Conservation (phyloP, 2,888 invertebrate species). For the Cactoblastis cactorum region DNA sequence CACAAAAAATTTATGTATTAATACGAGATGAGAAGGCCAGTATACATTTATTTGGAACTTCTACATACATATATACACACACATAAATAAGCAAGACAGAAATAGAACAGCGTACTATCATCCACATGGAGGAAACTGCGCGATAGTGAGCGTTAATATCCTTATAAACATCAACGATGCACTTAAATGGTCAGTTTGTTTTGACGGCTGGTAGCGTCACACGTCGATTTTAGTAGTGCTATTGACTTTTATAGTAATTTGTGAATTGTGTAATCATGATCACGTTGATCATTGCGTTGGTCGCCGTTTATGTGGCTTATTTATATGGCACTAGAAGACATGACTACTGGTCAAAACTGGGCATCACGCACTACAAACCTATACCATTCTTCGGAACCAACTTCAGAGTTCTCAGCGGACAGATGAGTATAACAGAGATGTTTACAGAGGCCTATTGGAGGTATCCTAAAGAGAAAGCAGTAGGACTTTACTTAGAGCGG, state of each 20-base stretch:
- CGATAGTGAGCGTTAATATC: too few relatives aligned
- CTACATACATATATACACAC: too few relatives aligned
- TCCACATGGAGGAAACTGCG: too few relatives aligned
- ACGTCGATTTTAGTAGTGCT: too few relatives aligned
- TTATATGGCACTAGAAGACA: constrained; percentile 40
- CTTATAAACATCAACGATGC: too few relatives aligned
- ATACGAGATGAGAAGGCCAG: too few relatives aligned
- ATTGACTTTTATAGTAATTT: background rate
- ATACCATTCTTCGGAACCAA: constrained; percentile 39
- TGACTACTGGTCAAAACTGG: constrained; percentile 38
- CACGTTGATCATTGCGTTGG: constrained; percentile 11
- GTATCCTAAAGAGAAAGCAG: constrained; percentile 44
- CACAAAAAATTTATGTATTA: too few relatives aligned
- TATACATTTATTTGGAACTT: too few relatives aligned
- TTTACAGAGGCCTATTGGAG: constrained; percentile 40
- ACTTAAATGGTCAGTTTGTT: too few relatives aligned
- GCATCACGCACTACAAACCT: constrained; percentile 42
- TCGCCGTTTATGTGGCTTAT: constrained; percentile 27
- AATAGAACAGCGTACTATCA: too few relatives aligned
- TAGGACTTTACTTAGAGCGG: constrained; percentile 40
- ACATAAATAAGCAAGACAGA: too few relatives aligned
- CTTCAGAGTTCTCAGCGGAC: constrained; percentile 24
- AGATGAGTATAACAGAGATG: constrained; percentile 36
- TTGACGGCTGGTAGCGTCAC: too few relatives aligned
- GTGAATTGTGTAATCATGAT: constrained; percentile 1